Evolutionary conservation across 2,797 vertebrate genomes (phyloP).

Genomic region (Pangasius sanitwongsei): DNA sequence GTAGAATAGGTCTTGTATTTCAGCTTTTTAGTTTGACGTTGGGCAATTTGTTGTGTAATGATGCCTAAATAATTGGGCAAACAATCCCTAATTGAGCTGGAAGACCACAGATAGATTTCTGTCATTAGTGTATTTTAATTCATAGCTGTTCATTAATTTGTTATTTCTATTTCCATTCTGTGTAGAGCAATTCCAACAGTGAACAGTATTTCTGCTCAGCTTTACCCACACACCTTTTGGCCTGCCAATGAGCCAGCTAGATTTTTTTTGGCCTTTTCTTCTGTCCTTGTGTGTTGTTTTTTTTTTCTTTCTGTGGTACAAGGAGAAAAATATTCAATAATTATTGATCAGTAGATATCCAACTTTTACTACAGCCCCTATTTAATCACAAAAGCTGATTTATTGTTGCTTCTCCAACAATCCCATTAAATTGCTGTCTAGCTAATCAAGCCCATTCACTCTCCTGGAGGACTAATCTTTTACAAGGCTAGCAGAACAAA

Average conservation of each 20-base stretch:
- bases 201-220: neutral
- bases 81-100: neutral
- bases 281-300: conserved; percentile 49
- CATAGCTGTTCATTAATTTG: neutral
- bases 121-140: neutral
- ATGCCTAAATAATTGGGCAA: neutral
- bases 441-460: conserved; percentile 85
- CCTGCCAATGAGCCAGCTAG: conserved; percentile 62
- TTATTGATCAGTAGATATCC: conserved; percentile 79
- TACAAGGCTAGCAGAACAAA: conserved; percentile 77
- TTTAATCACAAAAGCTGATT: conserved; percentile 88
- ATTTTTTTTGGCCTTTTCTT: conserved; percentile 71
- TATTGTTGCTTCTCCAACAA: conserved; percentile 81
- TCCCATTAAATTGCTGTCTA: conserved; percentile 87
- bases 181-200: neutral
- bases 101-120: neutral
- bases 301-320: conserved; percentile 60
- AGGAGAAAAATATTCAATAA: conserved; percentile 80
- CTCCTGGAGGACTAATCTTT: conserved; percentile 81
- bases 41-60: neutral
- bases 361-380: conserved; percentile 83
- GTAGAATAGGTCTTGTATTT: neutral
- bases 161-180: neutral
- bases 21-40: neutral
- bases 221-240: neutral